A percentile compares a stretch with the other conserved stretches of the same genome.
Evolutionary conservation across 2,797 vertebrate species (phyloP).

Genomic region (Fistularia commersonii): DNA sequence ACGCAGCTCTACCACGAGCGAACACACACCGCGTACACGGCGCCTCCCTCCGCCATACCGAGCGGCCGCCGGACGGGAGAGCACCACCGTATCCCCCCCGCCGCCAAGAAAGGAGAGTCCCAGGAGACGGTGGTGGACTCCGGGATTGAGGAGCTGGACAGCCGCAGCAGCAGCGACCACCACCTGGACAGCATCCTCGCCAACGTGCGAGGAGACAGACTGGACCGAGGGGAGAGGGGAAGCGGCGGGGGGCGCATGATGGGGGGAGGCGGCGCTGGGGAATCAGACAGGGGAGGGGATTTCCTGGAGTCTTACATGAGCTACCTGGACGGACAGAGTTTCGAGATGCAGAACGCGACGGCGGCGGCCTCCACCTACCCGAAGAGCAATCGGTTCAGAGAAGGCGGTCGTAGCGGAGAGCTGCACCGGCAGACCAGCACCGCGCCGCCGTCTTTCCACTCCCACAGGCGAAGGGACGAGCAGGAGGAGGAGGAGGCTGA

Average conservation of each 20-base stretch:
- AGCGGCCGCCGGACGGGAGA: conserved; percentile 68
- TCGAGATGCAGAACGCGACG: conserved; percentile 82
- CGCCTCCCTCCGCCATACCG: conserved; percentile 52
- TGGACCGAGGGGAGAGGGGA: conserved; percentile 57
- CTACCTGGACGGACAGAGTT: conserved; percentile 89
- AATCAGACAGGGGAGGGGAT: conserved; percentile 72
- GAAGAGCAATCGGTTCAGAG: conserved; percentile 74
- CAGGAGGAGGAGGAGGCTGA: conserved; percentile 68
- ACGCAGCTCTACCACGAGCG: conserved; percentile 63
- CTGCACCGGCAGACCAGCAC: conserved; percentile 74
- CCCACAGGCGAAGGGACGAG: conserved; percentile 71
- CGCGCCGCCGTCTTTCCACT: conserved; percentile 69
- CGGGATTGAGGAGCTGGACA: conserved; percentile 92
- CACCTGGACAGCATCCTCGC: conserved; percentile 88
- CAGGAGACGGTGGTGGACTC: conserved; percentile 85
- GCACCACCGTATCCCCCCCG: conserved; percentile 71
- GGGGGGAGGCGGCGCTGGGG: conserved; percentile 61
- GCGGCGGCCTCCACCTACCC: conserved; percentile 74
- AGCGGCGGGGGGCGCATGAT: conserved; percentile 58
- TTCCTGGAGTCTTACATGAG: conserved; percentile 91
- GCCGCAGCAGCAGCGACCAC: conserved; percentile 90
- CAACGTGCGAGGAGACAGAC: conserved; percentile 65
- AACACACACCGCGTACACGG: conserved; percentile 50
- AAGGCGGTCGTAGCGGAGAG: conserved; percentile 61
- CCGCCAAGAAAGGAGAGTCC: conserved; percentile 84